Conservation (phyloP, 2,888 invertebrate genomes). For the Cataglyphis livida region DNA sequence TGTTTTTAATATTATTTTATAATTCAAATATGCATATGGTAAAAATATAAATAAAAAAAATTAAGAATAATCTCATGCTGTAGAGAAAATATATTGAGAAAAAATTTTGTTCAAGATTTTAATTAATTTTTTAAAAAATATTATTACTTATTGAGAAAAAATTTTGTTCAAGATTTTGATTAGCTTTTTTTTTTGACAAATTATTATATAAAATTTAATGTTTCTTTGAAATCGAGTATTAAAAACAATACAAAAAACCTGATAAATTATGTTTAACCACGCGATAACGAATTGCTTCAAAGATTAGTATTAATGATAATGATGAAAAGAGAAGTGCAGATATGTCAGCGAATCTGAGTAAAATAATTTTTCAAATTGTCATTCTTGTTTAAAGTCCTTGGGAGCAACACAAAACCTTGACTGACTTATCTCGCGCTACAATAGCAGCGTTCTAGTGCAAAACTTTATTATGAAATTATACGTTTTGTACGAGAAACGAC, state of each 20-base stretch:
- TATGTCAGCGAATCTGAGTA: background rate
- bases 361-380: background rate
- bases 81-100: background rate
- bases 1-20: background rate
- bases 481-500: background rate
- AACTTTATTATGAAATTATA: slow-evolving; percentile 50
- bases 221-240: background rate
- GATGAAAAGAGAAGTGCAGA: background rate
- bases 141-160: background rate
- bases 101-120: background rate
- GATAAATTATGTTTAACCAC: background rate
- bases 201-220: background rate
- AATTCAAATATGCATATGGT: background rate
- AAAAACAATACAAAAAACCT: background rate
- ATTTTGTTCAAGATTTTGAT: background rate
- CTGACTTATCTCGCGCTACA: slow-evolving; percentile 24
- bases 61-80: background rate
- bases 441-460: slow-evolving; percentile 54
- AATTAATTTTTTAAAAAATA: no score
- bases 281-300: background rate
- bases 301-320: background rate
- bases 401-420: slow-evolving; percentile 1
- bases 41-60: background rate
- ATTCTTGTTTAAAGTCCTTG: background rate
- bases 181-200: background rate